phyloP scores from a whole-genome alignment of 2,797 vertebrate species.

The Cetoscarus ocellatus region DNA sequence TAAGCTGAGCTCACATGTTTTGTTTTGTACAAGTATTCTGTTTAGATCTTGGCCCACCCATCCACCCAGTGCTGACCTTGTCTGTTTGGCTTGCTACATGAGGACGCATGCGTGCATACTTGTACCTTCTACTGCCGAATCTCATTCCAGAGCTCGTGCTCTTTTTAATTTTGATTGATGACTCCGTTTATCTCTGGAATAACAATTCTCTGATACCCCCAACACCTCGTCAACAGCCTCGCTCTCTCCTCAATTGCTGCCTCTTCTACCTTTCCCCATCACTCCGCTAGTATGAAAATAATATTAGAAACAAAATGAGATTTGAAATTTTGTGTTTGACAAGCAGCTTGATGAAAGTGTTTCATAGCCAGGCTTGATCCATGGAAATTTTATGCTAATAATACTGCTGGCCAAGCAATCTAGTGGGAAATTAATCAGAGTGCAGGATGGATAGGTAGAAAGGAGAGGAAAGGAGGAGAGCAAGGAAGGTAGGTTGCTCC shows the following conservation, averaged over 20 bases:
- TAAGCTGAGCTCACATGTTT: conserved; percentile 46
- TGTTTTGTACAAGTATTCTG: conserved; percentile 40
- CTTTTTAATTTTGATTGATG: conserved; percentile 89
- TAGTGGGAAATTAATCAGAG: conserved; percentile 88
- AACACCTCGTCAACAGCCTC: conserved; percentile 29
- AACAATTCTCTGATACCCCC: conserved; percentile 62
- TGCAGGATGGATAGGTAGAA: conserved; percentile 59
- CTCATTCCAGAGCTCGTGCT: conserved; percentile 63
- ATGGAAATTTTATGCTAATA: conserved; percentile 90
- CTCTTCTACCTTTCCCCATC: conserved; percentile 52
- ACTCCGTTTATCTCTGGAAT: conserved; percentile 83
- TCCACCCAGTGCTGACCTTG: conserved; percentile 63
- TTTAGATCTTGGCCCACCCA: conserved; percentile 18
- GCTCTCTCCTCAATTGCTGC: conserved; percentile 37
- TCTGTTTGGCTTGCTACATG: conserved; percentile 26
- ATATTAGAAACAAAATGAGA: conserved; percentile 91
- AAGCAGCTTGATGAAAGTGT: conserved; percentile 88
- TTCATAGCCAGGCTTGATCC: conserved; percentile 86
- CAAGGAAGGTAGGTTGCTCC: conserved; percentile 61
- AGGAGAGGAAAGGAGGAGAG: conserved; percentile 27
- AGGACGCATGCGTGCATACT: conserved; percentile 24
- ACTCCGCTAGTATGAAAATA: conserved; percentile 80
- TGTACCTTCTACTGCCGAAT: conserved; percentile 40
- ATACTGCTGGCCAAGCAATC: conserved; percentile 84
- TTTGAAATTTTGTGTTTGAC: conserved; percentile 90